Conservation (phyloP, 2,797 vertebrate genomes). For the Chaetophractus vellerosus region DNA sequence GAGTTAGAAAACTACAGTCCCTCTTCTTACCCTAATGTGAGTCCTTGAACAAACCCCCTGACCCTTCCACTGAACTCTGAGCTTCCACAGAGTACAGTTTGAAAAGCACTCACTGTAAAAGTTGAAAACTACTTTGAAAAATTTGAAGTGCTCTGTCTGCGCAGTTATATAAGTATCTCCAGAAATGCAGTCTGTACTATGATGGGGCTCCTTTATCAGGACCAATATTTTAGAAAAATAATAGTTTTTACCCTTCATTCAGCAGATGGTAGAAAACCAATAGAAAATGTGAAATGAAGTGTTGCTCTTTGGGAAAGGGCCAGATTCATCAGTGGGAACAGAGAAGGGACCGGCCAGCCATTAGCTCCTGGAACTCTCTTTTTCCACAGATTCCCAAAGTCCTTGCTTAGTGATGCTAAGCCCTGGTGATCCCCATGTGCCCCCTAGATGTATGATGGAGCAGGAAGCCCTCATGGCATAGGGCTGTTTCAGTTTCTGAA, state of each 20-base stretch:
- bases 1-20: neutral
- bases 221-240: constrained; percentile 61
- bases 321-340: neutral
- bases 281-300: neutral
- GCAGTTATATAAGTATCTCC: neutral
- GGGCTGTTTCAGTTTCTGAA: constrained; percentile 84
- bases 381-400: neutral
- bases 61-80: neutral
- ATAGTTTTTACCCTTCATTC: neutral
- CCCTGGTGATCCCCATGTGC: neutral
- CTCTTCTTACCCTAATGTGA: neutral
- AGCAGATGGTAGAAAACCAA: constrained; percentile 39
- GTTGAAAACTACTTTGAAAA: constrained; percentile 70
- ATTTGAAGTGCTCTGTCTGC: neutral
- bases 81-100: constrained; percentile 16
- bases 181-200: neutral
- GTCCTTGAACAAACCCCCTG: neutral
- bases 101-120: constrained; percentile 54
- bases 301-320: neutral
- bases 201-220: constrained; percentile 29
- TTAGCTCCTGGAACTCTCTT: neutral
- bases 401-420: neutral
- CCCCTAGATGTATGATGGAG: neutral
- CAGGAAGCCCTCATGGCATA: constrained; percentile 74
- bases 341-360: neutral